A percentile compares a stretch with the other conserved stretches of the same genome.
These are phyloP conservation scores for Cebus imitator DNA, from an alignment of 2,113 vertebrate species.

Conservation along the genomic window DNA sequence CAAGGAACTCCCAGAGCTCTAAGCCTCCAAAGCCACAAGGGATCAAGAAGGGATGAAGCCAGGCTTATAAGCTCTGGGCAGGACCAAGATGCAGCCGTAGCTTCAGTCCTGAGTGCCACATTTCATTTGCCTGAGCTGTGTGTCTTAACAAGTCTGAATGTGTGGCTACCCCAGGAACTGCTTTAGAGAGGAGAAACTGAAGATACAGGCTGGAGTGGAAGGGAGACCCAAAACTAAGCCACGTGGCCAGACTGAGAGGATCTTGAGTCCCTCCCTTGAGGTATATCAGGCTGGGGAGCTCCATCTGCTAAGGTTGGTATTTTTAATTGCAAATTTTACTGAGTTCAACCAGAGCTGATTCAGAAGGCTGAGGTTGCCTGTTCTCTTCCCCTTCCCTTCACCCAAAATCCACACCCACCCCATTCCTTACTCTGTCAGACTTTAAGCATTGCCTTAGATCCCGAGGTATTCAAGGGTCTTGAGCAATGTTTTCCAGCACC, in stretches of 20 bases:
- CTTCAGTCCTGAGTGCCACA: not conserved
- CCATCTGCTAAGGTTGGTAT: not conserved
- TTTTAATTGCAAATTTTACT: not conserved
- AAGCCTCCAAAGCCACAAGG: not conserved
- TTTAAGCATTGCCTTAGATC: not conserved
- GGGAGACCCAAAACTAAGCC: not conserved
- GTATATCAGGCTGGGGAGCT: not conserved
- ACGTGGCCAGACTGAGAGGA: fast-evolving
- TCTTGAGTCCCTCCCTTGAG: too few relatives aligned
- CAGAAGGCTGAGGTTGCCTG: not conserved
- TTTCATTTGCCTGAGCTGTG: not conserved
- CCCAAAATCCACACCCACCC: not conserved
- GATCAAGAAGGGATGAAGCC: not conserved
- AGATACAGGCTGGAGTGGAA: not conserved
- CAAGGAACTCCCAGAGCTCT: not conserved
- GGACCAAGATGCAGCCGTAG: fast-evolving
- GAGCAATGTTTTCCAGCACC: not conserved
- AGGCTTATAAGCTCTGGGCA: not conserved
- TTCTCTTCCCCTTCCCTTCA: not conserved
- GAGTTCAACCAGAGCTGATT: not conserved
- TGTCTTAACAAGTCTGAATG: not conserved
- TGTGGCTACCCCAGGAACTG: not conserved
- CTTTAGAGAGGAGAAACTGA: not conserved
- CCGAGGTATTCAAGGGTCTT: not conserved
- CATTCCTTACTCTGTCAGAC: not conserved